Evolutionary conservation across 2,888 invertebrate genomes (phyloP).

Genomic region (Ichneumoninae sp.): DNA sequence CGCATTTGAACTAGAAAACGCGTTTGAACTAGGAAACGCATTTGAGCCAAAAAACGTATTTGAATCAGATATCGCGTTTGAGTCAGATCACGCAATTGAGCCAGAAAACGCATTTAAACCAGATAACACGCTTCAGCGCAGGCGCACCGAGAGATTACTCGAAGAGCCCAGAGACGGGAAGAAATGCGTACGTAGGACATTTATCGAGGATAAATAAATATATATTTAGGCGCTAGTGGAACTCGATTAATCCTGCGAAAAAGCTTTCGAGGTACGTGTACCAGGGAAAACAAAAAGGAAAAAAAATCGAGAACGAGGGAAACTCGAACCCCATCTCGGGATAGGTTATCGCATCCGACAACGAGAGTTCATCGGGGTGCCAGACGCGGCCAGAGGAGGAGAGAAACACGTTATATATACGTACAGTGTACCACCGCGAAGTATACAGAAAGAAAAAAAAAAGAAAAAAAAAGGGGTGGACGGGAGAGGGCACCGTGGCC

Average conservation of each 20-base stretch:
- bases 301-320: neutral
- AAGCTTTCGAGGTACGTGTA: conserved; percentile 3
- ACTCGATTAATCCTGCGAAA: conserved; percentile 38
- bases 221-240: neutral
- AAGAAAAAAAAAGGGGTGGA: conserved; percentile 41
- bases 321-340: conserved; percentile 33
- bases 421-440: conserved; percentile 32
- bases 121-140: neutral
- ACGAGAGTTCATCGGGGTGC: conserved; percentile 53
- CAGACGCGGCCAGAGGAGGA: conserved; percentile 34
- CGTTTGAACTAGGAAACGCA: too few relatives aligned
- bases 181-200: neutral
- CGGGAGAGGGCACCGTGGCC: conserved; percentile 56
- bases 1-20: too few relatives aligned
- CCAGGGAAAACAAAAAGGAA: neutral
- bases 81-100: neutral
- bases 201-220: neutral
- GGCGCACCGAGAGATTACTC: neutral
- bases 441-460: conserved; percentile 26
- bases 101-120: neutral
- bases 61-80: too few relatives aligned
- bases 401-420: conserved; percentile 29
- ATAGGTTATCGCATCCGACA: conserved; percentile 51
- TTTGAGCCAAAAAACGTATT: too few relatives aligned
- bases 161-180: neutral